These are phyloP conservation scores for Calidris pugnax DNA, from an alignment of 2,113 vertebrate species.

Conservation along the genomic window DNA sequence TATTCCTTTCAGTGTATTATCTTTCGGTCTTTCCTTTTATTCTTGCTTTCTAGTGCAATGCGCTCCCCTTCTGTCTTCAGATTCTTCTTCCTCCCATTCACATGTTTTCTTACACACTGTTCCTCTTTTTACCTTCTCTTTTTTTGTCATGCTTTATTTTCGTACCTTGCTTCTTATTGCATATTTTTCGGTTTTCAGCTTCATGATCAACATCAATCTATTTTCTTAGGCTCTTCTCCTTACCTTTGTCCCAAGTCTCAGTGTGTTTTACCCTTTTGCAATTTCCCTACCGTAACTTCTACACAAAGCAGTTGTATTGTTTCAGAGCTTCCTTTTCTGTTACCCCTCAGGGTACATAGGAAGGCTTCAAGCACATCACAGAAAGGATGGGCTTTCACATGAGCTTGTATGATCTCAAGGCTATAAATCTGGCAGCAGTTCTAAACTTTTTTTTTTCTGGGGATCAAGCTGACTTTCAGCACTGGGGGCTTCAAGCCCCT, in stretches of 20 bases:
- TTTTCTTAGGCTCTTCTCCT: not conserved
- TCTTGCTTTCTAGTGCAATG: not conserved
- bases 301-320: not conserved
- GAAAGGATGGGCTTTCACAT: not conserved
- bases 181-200: not conserved
- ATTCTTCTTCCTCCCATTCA: not conserved
- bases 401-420: not conserved
- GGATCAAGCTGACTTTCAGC: not conserved
- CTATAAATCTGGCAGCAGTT: not conserved
- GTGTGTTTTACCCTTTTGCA: not conserved
- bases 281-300: not conserved
- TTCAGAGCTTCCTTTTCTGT: not conserved
- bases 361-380: not conserved
- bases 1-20: not conserved
- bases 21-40: not conserved
- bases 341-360: not conserved
- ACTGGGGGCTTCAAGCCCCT: not conserved
- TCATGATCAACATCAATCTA: not conserved
- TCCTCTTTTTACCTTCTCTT: not conserved
- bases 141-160: not conserved
- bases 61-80: not conserved
- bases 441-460: not conserved
- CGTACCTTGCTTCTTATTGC: not conserved
- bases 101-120: not conserved
- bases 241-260: not conserved